Conservation (phyloP, 1,140 invertebrate genomes). For the Drosophila kanapiae region DNA sequence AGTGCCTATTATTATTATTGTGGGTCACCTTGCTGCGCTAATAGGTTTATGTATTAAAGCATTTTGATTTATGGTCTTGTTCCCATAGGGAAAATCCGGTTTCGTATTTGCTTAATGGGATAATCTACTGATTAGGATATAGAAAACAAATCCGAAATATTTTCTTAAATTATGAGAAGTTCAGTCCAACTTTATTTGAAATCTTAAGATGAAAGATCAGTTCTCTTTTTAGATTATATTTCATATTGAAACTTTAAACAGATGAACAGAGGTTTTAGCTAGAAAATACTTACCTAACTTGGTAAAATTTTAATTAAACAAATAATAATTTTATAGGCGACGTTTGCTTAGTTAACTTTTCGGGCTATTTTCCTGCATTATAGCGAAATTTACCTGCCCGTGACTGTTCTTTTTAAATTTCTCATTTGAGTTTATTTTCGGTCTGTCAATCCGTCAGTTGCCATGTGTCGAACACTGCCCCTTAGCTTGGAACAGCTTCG, state of each 20-base stretch:
- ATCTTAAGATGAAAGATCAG: no score
- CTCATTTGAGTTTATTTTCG: slow-evolving; percentile 6
- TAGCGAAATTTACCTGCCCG: neutral
- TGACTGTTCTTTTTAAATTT: slow-evolving; percentile 8
- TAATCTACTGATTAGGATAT: no score
- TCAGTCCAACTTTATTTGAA: neutral
- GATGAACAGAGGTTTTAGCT: neutral
- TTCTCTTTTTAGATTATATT: neutral
- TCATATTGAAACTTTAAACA: neutral
- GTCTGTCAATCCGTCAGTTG: slow-evolving; percentile 14
- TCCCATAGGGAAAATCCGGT: neutral
- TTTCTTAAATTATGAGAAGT: neutral
- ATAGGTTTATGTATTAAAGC: neutral
- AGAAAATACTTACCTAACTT: neutral
- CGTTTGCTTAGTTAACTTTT: neutral
- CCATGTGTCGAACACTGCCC: slow-evolving; percentile 20
- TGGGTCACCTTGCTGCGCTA: neutral
- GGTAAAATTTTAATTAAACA: neutral
- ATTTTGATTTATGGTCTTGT: neutral
- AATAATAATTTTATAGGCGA: no score
- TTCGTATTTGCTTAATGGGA: neutral
- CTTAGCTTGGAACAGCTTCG: slow-evolving; percentile 10
- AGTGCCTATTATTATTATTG: neutral
- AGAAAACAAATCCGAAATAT: neutral
- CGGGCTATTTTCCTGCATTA: neutral